Base-by-base conservation (phyloP, 2,888 invertebrate species). In the Hypomecis atomaria region DNA sequence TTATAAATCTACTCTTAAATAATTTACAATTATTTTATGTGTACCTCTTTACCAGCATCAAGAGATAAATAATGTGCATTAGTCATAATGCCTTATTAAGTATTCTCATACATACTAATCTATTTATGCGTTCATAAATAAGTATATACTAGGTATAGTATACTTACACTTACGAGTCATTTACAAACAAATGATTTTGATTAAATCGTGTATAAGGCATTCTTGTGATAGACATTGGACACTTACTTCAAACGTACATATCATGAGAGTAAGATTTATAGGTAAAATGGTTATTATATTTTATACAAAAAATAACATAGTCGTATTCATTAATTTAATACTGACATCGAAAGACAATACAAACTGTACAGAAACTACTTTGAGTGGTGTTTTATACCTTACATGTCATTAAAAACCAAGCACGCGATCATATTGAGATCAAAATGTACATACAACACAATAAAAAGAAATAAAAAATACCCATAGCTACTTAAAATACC, bases 331-430 rank as follows among this genome's bases (percentile, higher is more conserved):
- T 71, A 75, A 78, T 70, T 64, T 68, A 76, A 80, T 78, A 82
- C 77, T 83, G 84, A 88, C 86, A 88, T 79, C 81, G 72, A 87
- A 72, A 76, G 78, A 88, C 85, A 80, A 84, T 83, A 90, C 86
- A 82, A 87, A 85, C 89, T 92, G 89, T 92, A 92, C 90, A 91
- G 81, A 86, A 87, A 83, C 92, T 91, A 91, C 89, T 84, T 83
- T 83, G 84, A 88, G 86, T 92, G 92, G 92, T 92, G 92, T 92
- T 92, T 86, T 91, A 84, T 91, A 91, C 92, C 93, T 92, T 92
- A 93, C 92, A 87, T 85, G 83, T 82, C 82, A 78, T 78, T 74
- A 86, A 83, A 80, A 87, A 88, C 76, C 86, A 88, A 89, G 83
- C 88, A 86, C 87, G 85, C 90, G 89, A 92, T 92, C 92, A 83